phyloP scores from a whole-genome alignment of 2,797 vertebrate species.

The Sylvilagus floridanus region DNA sequence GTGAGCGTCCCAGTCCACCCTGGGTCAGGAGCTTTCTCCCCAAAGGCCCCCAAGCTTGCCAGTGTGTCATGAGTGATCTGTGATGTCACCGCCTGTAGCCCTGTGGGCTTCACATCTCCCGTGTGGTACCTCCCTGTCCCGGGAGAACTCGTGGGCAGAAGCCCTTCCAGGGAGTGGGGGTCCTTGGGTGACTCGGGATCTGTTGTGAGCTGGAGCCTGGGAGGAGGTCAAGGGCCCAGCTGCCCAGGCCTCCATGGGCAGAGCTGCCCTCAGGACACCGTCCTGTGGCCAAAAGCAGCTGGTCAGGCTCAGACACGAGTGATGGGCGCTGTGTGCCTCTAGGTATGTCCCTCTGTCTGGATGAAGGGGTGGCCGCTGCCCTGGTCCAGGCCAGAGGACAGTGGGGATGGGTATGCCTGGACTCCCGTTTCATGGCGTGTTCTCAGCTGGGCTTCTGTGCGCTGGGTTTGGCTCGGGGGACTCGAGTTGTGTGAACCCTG shows the following conservation, averaged over 20 bases:
- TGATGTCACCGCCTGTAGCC: fast-evolving
- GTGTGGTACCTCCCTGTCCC: fast-evolving
- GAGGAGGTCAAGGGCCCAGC: fast-evolving
- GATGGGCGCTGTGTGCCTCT: not conserved
- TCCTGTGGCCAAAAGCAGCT: too few relatives aligned
- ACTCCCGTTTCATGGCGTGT: not conserved
- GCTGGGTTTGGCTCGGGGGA: not conserved
- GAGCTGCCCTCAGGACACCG: fast-evolving
- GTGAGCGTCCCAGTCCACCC: too few relatives aligned
- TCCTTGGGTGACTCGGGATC: not conserved
- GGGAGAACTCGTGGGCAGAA: fast-evolving
- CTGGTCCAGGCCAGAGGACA: too few relatives aligned
- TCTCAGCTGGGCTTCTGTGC: not conserved
- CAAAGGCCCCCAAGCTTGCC: not conserved
- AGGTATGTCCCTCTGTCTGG: too few relatives aligned
- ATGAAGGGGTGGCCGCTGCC: too few relatives aligned
- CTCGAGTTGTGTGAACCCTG: not conserved
- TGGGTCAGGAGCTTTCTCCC: not conserved
- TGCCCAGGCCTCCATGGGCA: not conserved
- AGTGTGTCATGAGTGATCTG: not conserved
- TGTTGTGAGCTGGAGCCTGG: not conserved
- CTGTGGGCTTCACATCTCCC: fast-evolving
- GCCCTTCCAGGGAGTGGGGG: not conserved
- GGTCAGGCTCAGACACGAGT: not conserved
- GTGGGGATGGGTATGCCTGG: too few relatives aligned